These are phyloP conservation scores for Conistra vaccinii DNA, from an alignment of 2,888 invertebrate species.

Conservation along the genomic window DNA sequence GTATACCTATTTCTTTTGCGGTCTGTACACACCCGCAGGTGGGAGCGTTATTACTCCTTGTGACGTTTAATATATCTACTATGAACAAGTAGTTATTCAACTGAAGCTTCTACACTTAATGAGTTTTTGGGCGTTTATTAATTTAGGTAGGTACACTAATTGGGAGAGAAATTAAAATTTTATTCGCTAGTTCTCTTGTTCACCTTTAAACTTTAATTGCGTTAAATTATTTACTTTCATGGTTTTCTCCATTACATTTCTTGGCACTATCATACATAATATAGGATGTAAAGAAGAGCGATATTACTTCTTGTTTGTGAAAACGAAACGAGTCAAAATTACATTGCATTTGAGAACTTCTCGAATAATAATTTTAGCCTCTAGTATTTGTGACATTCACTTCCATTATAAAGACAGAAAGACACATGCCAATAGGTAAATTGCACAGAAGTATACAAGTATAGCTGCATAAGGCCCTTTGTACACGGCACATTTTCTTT, in stretches of 20 bases:
- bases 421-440: too few relatives aligned
- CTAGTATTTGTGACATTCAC: too few relatives aligned
- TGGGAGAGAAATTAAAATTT: background rate
- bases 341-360: background rate
- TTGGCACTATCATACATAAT: background rate
- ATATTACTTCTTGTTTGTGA: background rate
- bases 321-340: background rate
- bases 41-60: slow-evolving; percentile 24
- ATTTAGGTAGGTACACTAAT: background rate
- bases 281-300: background rate
- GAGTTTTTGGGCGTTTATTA: slow-evolving; percentile 11
- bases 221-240: background rate
- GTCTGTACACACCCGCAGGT: slow-evolving; percentile 34
- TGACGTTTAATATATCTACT: slow-evolving; percentile 34
- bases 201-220: background rate
- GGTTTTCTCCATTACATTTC: background rate
- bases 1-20: background rate
- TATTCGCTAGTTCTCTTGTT: background rate
- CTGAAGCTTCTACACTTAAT: slow-evolving; percentile 7
- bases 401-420: too few relatives aligned
- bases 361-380: background rate
- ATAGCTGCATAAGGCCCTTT: too few relatives aligned
- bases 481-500: too few relatives aligned
- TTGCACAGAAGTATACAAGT: too few relatives aligned
- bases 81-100: slow-evolving; percentile 30